Evolutionary conservation across 1,140 invertebrate genomes (phyloP).

Genomic region (Leptestheria dahalacensis): DNA sequence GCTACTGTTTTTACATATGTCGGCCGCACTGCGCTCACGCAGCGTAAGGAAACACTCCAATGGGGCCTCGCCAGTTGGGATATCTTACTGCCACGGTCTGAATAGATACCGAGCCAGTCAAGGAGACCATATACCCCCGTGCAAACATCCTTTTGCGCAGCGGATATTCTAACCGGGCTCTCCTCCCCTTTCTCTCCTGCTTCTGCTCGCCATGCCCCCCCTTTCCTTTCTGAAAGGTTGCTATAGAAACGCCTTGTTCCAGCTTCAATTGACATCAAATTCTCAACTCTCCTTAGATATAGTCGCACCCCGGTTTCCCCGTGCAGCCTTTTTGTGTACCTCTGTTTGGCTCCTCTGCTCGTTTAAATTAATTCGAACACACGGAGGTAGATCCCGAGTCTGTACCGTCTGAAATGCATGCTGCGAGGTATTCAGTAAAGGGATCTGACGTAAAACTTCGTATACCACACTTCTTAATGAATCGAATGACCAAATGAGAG

Average conservation of each 20-base stretch:
- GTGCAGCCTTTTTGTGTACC: too few relatives aligned
- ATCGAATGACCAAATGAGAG: too few relatives aligned
- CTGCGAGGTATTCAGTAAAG: too few relatives aligned
- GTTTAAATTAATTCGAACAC: too few relatives aligned
- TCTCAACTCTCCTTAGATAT: background rate
- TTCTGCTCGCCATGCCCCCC: background rate
- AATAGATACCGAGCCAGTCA: background rate
- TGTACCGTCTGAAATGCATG: too few relatives aligned
- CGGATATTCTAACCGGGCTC: background rate
- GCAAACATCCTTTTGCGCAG: background rate
- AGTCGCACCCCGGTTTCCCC: too few relatives aligned
- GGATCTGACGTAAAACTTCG: too few relatives aligned
- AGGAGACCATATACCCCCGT: background rate
- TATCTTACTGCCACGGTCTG: background rate
- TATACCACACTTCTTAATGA: too few relatives aligned
- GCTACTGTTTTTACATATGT: background rate
- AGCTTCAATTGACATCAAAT: background rate
- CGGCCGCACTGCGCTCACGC: background rate
- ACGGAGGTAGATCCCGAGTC: too few relatives aligned
- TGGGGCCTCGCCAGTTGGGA: background rate
- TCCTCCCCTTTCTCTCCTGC: background rate
- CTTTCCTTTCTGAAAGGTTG: background rate
- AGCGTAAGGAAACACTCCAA: background rate
- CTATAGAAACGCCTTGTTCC: background rate
- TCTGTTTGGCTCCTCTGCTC: too few relatives aligned